phyloP scores from a whole-genome alignment of 1,140 invertebrate species.

The Leptonema lineaticorne region DNA sequence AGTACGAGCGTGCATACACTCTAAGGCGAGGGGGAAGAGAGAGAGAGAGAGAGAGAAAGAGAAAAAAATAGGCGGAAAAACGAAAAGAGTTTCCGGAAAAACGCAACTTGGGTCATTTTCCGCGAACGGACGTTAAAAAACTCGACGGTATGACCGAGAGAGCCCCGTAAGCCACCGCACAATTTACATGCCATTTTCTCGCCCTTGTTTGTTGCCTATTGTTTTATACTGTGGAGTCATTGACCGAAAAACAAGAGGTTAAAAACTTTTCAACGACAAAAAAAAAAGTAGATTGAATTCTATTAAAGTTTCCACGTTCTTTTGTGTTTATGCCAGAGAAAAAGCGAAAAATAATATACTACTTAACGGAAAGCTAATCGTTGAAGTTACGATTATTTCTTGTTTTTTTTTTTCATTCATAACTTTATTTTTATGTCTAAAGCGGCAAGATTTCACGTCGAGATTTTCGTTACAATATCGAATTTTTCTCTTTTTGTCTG shows the following conservation, averaged over 20 bases:
- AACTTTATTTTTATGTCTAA: no score
- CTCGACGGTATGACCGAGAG: neutral
- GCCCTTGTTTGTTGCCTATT: constrained; percentile 10
- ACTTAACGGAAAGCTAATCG: no score
- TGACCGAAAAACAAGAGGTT: constrained; percentile 13
- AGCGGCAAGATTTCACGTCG: no score
- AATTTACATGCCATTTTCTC: constrained; percentile 31
- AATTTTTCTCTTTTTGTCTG: no score
- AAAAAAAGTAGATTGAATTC: neutral
- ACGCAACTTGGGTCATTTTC: constrained; percentile 14
- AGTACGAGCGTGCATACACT: no score
- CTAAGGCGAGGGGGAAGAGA: no score
- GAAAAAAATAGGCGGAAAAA: no score
- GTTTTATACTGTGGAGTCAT: constrained; percentile 26
- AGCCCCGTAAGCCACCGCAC: constrained; percentile 21
- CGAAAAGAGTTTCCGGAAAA: constrained; percentile 31
- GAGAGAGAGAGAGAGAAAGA: no score
- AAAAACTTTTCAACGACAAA: neutral
- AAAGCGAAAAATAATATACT: neutral
- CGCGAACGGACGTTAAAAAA: constrained; percentile 15
- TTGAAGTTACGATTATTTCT: no score
- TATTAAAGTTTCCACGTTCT: constrained; percentile 4
- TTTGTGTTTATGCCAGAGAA: neutral
- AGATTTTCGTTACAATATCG: no score
- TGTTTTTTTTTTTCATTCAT: no score